Evolutionary conservation across 1,140 invertebrate species (phyloP).

Genomic region (Drosophila parvula): DNA sequence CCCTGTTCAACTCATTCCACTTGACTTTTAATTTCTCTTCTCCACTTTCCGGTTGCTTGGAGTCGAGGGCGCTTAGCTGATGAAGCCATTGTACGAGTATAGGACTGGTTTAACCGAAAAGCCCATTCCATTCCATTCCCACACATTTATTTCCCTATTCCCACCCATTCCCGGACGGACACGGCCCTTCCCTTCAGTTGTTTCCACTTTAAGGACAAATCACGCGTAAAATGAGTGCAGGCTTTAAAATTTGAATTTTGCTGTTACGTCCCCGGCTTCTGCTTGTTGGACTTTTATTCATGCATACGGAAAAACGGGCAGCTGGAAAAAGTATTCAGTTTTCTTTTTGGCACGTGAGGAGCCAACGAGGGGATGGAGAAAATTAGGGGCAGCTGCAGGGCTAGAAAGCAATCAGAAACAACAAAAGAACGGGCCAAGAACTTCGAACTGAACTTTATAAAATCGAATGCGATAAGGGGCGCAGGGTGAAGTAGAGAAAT

Average conservation of each 20-base stretch:
- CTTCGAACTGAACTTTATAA: constrained; percentile 36
- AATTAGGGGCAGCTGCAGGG: constrained; percentile 42
- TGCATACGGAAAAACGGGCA: constrained; percentile 49
- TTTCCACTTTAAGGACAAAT: constrained; percentile 45
- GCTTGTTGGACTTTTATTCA: constrained; percentile 36
- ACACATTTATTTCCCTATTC: background rate
- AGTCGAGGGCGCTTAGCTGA: constrained; percentile 52
- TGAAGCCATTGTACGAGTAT: constrained; percentile 72
- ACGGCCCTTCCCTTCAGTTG: background rate
- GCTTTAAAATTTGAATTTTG: constrained; percentile 45
- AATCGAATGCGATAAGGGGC: constrained; percentile 31
- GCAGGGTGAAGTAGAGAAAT: constrained; percentile 3
- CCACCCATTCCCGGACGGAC: constrained; percentile 7
- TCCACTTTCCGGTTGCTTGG: constrained; percentile 8
- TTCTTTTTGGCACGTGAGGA: constrained; percentile 16
- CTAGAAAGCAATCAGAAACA: constrained; percentile 54
- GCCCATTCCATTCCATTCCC: constrained; percentile 4
- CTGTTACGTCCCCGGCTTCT: constrained; percentile 5
- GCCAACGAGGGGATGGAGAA: background rate
- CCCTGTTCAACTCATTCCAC: constrained; percentile 13
- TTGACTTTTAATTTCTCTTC: constrained; percentile 64
- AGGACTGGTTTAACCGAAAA: constrained; percentile 2
- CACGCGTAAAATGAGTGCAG: constrained; percentile 42
- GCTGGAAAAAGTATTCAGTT: constrained; percentile 47
- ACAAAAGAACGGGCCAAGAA: constrained; percentile 46